A percentile compares a stretch with the other conserved stretches of the same genome.
Conservation (phyloP, 2,888 invertebrate genomes). For the Rhabditophanes sp. region DNA sequence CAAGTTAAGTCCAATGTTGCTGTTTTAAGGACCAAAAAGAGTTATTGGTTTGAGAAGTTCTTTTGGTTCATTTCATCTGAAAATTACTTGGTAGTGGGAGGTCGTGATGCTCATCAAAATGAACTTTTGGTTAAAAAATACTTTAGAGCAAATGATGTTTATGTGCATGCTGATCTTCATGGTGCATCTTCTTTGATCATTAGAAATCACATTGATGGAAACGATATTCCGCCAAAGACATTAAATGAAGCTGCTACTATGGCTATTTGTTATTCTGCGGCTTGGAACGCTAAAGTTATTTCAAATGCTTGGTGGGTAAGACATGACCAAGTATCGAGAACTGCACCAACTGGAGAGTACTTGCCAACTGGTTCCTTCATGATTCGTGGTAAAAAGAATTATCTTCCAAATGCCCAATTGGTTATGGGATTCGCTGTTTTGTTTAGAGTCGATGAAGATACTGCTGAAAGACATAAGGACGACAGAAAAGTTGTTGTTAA, state of each 20-base stretch:
- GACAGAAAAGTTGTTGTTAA: slow-evolving; percentile 18
- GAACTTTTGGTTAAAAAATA: slow-evolving; percentile 77
- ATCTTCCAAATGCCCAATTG: slow-evolving; percentile 74
- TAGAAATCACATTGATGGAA: slow-evolving; percentile 9
- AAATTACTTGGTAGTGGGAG: slow-evolving; percentile 65
- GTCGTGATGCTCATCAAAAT: slow-evolving; percentile 90
- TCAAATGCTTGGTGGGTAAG: slow-evolving; percentile 93
- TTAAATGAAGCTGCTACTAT: slow-evolving; percentile 86
- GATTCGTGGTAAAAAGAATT: slow-evolving; percentile 89
- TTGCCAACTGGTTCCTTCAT: slow-evolving; percentile 79
- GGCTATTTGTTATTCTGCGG: slow-evolving; percentile 86
- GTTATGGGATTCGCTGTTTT: slow-evolving; percentile 81
- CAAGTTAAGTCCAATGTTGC: slow-evolving; percentile 1
- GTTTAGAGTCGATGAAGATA: slow-evolving; percentile 63
- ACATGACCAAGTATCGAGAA: slow-evolving; percentile 74
- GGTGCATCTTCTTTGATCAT: slow-evolving; percentile 61
- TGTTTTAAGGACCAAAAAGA: slow-evolving; percentile 10
- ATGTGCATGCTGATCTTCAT: slow-evolving; percentile 85
- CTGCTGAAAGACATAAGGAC: slow-evolving; percentile 53
- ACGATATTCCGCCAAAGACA: slow-evolving; percentile 65
- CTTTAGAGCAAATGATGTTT: slow-evolving; percentile 58
- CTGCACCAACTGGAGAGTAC: slow-evolving; percentile 92
- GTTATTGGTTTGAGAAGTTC: slow-evolving; percentile 99
- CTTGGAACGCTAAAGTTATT: slow-evolving; percentile 93
- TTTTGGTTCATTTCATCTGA: slow-evolving; percentile 95